Percentiles rank a stretch among this genome's conserved stretches.
phyloP scores from a whole-genome alignment of 53 echinoderm and acorn worm genomes.

The Echinometra lucunter region DNA sequence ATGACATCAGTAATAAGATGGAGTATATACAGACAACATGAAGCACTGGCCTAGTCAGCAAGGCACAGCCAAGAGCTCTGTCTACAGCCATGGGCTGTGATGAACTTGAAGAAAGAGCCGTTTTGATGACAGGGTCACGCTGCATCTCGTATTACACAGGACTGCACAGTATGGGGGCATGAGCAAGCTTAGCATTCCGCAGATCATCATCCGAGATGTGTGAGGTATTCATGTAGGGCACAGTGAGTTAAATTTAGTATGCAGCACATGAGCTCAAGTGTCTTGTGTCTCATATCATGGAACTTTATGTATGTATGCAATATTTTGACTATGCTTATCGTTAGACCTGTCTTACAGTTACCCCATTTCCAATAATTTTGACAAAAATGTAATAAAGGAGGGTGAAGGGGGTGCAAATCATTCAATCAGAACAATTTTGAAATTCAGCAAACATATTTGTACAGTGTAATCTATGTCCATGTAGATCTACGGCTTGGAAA shows the following conservation, averaged over 20 bases:
- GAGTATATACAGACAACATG: background rate
- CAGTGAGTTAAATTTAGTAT: background rate
- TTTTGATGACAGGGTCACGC: slow-evolving; percentile 45
- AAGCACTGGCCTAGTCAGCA: background rate
- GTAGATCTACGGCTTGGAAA: too few relatives aligned
- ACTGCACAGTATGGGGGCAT: slow-evolving; percentile 56
- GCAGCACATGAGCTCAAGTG: background rate
- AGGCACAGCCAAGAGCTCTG: background rate
- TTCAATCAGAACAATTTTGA: background rate
- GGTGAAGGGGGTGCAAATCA: background rate
- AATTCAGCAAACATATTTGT: background rate
- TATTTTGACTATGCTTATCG: too few relatives aligned
- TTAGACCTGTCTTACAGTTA: too few relatives aligned
- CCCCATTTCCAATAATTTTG: too few relatives aligned
- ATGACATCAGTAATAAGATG: too few relatives aligned
- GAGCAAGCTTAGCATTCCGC: slow-evolving; percentile 37
- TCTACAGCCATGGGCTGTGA: slow-evolving; percentile 12
- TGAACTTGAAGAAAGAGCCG: background rate
- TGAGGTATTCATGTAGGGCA: background rate
- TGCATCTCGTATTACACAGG: slow-evolving; percentile 49
- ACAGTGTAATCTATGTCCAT: too few relatives aligned
- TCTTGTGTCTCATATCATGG: background rate
- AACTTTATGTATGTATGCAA: background rate
- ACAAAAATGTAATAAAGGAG: too few relatives aligned
- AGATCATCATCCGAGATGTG: background rate